Conservation (phyloP, 2,797 vertebrate species). For the Squalus acanthias region DNA sequence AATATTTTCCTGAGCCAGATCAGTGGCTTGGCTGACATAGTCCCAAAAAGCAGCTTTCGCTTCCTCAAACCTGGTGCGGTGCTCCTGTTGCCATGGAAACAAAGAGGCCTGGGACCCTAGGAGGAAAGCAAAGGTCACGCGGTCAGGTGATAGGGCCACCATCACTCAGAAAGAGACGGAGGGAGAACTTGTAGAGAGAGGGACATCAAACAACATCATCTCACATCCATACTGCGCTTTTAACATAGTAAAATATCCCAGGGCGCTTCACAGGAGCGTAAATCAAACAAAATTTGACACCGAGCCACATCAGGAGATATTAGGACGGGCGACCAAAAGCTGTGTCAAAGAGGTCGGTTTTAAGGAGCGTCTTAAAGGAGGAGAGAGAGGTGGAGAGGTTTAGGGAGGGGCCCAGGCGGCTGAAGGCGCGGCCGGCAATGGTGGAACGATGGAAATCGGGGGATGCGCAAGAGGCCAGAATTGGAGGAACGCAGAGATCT, state of each 20-base stretch:
- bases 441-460: not conserved
- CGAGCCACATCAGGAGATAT: not conserved
- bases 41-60: constrained; percentile 68
- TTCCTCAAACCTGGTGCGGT: constrained; percentile 62
- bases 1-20: constrained; percentile 62
- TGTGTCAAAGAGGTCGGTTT: not conserved
- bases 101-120: constrained; percentile 64
- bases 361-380: not conserved
- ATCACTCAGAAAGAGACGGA: too few species aligned
- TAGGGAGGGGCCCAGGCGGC: not conserved
- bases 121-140: not conserved
- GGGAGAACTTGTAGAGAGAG: not conserved
- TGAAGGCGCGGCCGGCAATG: not conserved
- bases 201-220: not conserved
- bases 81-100: constrained; percentile 61
- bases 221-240: not conserved
- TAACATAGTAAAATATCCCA: too few species aligned
- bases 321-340: too few species aligned
- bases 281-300: not conserved
- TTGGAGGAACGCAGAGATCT: too few species aligned
- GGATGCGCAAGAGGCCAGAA: too few species aligned
- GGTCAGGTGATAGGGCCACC: too few species aligned
- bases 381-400: not conserved
- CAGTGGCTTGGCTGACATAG: constrained; percentile 61
- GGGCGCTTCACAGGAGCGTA: too few species aligned